phyloP scores from a whole-genome alignment of 2,797 vertebrate species.

The Sebastes variabilis region DNA sequence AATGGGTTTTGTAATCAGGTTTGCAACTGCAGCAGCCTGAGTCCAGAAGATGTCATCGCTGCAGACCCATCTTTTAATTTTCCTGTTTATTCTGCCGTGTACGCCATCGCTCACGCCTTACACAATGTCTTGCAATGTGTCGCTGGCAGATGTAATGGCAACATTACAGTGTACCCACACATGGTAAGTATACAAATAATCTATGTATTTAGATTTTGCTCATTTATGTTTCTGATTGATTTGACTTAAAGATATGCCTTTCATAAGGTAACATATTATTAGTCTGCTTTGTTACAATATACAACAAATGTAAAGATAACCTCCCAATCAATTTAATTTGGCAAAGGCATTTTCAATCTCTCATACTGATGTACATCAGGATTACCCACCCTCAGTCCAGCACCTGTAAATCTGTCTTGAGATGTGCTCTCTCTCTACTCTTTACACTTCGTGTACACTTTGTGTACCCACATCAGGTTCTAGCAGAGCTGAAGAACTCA shows the following conservation, averaged over 20 bases:
- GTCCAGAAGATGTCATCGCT: neutral
- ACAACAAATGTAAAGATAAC: neutral
- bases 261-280: neutral
- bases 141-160: slow-evolving; percentile 64
- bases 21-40: slow-evolving; percentile 69
- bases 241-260: neutral
- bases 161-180: slow-evolving; percentile 76
- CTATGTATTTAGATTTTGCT: neutral
- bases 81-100: slow-evolving; percentile 80
- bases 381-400: too few relatives aligned
- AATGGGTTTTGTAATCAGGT: slow-evolving; percentile 67
- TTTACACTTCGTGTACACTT: too few relatives aligned
- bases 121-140: slow-evolving; percentile 82
- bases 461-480: slow-evolving; percentile 74
- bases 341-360: too few relatives aligned
- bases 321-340: too few relatives aligned
- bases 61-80: slow-evolving; percentile 74
- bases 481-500: slow-evolving; percentile 82
- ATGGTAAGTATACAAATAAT: slow-evolving; percentile 79
- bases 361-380: too few relatives aligned
- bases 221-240: neutral
- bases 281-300: neutral
- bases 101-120: slow-evolving; percentile 84
- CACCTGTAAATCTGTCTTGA: too few relatives aligned
- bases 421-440: neutral